Percentiles rank a stretch among this genome's conserved stretches.
Conservation (phyloP, 2,797 vertebrate genomes). For the Sciurus vulgaris region DNA sequence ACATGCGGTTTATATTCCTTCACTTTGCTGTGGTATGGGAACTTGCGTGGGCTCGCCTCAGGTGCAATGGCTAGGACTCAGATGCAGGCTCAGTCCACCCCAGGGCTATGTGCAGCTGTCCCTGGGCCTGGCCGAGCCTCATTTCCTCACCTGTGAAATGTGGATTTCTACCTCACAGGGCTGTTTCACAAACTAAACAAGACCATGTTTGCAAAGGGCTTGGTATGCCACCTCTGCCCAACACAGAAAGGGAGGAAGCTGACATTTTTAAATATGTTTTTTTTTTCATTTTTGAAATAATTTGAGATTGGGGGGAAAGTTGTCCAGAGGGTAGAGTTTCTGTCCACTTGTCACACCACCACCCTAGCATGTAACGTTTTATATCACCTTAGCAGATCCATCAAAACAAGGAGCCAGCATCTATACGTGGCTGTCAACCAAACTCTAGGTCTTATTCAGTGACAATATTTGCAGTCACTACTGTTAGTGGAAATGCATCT, state of each 20-base stretch:
- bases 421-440: background rate
- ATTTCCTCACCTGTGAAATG: background rate
- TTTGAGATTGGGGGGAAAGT: background rate
- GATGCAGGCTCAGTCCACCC: accelerated
- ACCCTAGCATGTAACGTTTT: background rate
- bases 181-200: background rate
- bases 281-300: background rate
- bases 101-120: accelerated
- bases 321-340: background rate
- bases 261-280: background rate
- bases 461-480: background rate
- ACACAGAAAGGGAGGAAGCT: background rate
- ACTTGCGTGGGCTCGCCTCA: accelerated
- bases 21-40: background rate
- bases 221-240: too few relatives aligned
- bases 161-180: accelerated
- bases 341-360: accelerated
- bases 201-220: background rate
- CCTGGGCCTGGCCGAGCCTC: background rate
- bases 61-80: background rate
- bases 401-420: background rate
- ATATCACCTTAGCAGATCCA: accelerated
- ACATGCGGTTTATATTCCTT: background rate
- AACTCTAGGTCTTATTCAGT: background rate
- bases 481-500: background rate